These are phyloP conservation scores for Pseudorhombus dupliciocellatus DNA, from an alignment of 2,113 vertebrate species.

Conservation along the genomic window DNA sequence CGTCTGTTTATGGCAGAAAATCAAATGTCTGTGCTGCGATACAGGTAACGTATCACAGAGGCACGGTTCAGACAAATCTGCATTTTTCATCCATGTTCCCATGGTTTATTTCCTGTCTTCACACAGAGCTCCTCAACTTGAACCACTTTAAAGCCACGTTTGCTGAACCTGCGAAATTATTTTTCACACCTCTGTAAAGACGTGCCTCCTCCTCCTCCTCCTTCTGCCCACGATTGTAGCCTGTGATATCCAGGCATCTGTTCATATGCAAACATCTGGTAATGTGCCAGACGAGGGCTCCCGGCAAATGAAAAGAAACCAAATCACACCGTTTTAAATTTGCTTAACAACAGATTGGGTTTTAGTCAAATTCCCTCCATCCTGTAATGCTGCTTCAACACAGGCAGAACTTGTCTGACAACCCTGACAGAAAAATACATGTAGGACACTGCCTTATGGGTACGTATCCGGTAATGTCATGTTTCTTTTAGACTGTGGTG, in stretches of 20 bases:
- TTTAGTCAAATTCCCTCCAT: too few relatives aligned
- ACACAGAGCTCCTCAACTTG: not conserved
- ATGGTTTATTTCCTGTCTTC: slow-evolving; percentile 19
- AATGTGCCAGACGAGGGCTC: not conserved
- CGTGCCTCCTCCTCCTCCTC: not conserved
- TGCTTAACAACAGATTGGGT: too few relatives aligned
- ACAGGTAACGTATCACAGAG: not conserved
- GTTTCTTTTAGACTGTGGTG: slow-evolving; percentile 26
- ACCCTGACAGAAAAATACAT: too few relatives aligned
- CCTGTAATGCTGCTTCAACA: too few relatives aligned
- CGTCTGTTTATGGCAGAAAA: not conserved
- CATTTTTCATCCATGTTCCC: not conserved
- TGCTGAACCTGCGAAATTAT: slow-evolving; percentile 1
- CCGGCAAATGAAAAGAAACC: not conserved
- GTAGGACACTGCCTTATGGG: not conserved
- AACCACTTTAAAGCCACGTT: not conserved
- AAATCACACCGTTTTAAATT: not conserved
- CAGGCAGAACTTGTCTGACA: too few relatives aligned
- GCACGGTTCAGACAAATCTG: not conserved
- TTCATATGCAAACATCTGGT: slow-evolving; percentile 3
- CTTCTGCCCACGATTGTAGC: not conserved
- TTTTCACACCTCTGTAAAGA: slow-evolving; percentile 15
- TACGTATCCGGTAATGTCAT: not conserved
- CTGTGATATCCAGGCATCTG: slow-evolving; percentile 19
- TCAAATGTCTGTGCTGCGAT: not conserved